Evolutionary conservation across 1,140 invertebrate genomes (phyloP), one percentile per base, ranked within the genome.

Genomic region (Drosophila parabipectinata): DNA sequence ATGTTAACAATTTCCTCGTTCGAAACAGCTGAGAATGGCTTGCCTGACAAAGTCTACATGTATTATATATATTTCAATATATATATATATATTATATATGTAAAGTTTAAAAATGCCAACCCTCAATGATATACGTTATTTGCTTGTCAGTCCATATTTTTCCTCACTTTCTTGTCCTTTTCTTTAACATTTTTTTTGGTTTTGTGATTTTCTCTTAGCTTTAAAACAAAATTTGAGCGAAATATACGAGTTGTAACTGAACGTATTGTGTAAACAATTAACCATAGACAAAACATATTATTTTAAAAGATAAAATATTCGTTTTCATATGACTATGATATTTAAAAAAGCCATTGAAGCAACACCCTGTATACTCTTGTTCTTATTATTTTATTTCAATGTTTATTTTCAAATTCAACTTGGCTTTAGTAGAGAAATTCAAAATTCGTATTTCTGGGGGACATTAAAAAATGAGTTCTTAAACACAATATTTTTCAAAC

Each of bases 221-320:
- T 52, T 69, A 57, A 75, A 87, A 87, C 75, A 72, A 88, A 87
- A 87, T 87, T 87, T 87, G 82, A 87, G 83, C 82, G 82, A 87
- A 88, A 83, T 76, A 75, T 78, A 55, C 52, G 71, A 50, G 51
- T 71, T 72, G 84, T 81, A 87, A 81, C 81, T 77, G 79, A 84
- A 69, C 63, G 44, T 66, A 61, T 54, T 74, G 54, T 60, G 54
- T 59, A 84, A 84, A 80, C 80, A 79, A 79, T 85, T 80, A 81
- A 81, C 78, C 79, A 73, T 68, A 81, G 54, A 68, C 54, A 73
- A 82, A 82, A 81, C 78, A 78, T 76, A 56, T 72, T 41, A 57
- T 39, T 75, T 74, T 71, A 64, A 45, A 37, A 44, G 57, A 77
- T 59, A 45, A 62, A 69, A 78, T 66, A 57, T 74, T 14, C 57